phyloP scores from a whole-genome alignment of 2,797 vertebrate species.

The Gymnocypris eckloni region DNA sequence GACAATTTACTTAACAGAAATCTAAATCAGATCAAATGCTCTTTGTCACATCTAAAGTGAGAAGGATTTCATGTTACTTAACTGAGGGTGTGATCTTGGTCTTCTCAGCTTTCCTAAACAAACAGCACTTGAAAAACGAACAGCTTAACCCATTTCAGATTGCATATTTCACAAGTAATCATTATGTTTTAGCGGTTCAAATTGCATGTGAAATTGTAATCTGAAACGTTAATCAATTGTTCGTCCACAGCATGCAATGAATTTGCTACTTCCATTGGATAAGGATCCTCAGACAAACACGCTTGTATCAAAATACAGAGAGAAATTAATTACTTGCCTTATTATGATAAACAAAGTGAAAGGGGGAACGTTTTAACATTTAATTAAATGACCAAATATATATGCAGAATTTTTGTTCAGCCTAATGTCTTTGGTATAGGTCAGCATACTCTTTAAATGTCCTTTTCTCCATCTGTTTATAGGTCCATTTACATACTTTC shows the following conservation, averaged over 20 bases:
- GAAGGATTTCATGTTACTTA: not conserved
- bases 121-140: not conserved
- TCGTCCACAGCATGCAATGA: constrained; percentile 22
- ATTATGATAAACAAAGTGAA: constrained; percentile 60
- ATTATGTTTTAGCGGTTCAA: constrained; percentile 47
- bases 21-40: not conserved
- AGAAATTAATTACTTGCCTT: constrained; percentile 64
- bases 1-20: not conserved
- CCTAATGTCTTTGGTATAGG: constrained; percentile 36
- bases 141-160: constrained; percentile 12
- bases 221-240: constrained; percentile 45
- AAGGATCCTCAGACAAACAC: constrained; percentile 13
- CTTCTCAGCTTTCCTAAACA: constrained; percentile 21
- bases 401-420: constrained; percentile 44
- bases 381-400: constrained; percentile 63
- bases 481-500: constrained; percentile 29
- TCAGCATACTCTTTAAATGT: constrained; percentile 18
- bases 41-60: not conserved
- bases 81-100: not conserved
- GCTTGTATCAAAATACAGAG: constrained; percentile 45
- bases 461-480: constrained; percentile 20
- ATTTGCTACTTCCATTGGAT: constrained; percentile 9
- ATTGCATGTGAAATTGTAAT: constrained; percentile 57
- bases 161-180: constrained; percentile 54
- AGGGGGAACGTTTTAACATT: constrained; percentile 56